Evolutionary conservation across 2,113 vertebrate species (phyloP).

Genomic region (Caretta caretta): DNA sequence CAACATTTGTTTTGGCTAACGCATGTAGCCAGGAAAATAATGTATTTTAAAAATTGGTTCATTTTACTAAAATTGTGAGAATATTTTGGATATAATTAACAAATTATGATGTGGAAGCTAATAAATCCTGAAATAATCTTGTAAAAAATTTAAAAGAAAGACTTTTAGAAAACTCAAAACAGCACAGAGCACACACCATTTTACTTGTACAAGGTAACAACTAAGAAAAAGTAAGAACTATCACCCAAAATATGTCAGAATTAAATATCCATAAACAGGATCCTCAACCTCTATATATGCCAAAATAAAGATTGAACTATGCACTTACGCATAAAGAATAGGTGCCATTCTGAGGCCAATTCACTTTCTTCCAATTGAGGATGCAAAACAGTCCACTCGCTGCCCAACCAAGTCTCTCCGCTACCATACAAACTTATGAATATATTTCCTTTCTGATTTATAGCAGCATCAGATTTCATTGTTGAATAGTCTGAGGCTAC

Average conservation of each 20-base stretch:
- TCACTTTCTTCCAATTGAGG: background rate
- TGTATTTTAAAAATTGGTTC: background rate
- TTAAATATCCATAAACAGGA: constrained; percentile 21
- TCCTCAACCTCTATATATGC: background rate
- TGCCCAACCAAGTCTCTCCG: background rate
- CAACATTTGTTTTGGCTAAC: background rate
- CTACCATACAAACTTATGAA: background rate
- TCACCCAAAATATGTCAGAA: background rate
- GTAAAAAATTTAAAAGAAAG: background rate
- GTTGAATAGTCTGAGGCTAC: background rate
- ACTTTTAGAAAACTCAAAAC: background rate
- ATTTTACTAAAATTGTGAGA: background rate
- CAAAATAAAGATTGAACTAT: constrained; percentile 17
- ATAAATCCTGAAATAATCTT: background rate
- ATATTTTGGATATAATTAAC: background rate
- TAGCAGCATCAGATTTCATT: background rate
- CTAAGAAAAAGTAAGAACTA: background rate
- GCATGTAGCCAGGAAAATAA: background rate
- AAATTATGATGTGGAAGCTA: background rate
- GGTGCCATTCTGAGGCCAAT: background rate
- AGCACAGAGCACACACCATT: background rate
- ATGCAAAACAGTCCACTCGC: constrained; percentile 22
- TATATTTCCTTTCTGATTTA: background rate
- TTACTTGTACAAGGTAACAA: constrained; percentile 14
- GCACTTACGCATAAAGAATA: background rate